Evolutionary conservation across 2,888 invertebrate genomes (phyloP).

Genomic region (Pachycephus smyrnensis): DNA sequence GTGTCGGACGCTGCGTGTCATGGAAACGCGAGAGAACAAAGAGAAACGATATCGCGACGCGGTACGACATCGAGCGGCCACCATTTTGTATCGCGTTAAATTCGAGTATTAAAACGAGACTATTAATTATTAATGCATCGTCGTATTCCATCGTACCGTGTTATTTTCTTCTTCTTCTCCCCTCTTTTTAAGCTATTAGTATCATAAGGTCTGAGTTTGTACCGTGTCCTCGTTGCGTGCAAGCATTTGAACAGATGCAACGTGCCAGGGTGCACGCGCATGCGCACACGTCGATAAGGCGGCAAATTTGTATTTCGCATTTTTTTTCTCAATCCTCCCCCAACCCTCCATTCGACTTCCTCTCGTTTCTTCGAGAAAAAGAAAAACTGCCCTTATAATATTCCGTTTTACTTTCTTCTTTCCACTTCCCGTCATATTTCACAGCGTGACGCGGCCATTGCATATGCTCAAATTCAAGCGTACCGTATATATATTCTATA

Average conservation of each 20-base stretch:
- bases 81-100: conserved; percentile 2
- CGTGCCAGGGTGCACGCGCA: conserved; percentile 5
- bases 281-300: not conserved
- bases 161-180: conserved; percentile 12
- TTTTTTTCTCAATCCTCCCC: too few relatives aligned
- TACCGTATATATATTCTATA: conserved; percentile 26
- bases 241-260: conserved; percentile 34
- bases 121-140: conserved; percentile 11
- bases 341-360: too few relatives aligned
- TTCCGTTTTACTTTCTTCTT: too few relatives aligned
- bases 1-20: too few relatives aligned
- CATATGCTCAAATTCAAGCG: conserved; percentile 25
- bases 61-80: too few relatives aligned
- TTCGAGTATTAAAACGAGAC: conserved; percentile 17
- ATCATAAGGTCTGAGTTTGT: conserved; percentile 63
- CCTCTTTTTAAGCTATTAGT: conserved; percentile 20
- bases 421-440: too few relatives aligned
- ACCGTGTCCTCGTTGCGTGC: conserved; percentile 55
- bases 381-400: too few relatives aligned
- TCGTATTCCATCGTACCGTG: conserved; percentile 17
- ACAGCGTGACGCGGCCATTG: not conserved
- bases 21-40: too few relatives aligned
- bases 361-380: too few relatives aligned
- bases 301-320: too few relatives aligned
- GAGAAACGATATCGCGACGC: too few relatives aligned